Conservation (phyloP, 1,140 invertebrate species). For the Lepidurus packardi region DNA sequence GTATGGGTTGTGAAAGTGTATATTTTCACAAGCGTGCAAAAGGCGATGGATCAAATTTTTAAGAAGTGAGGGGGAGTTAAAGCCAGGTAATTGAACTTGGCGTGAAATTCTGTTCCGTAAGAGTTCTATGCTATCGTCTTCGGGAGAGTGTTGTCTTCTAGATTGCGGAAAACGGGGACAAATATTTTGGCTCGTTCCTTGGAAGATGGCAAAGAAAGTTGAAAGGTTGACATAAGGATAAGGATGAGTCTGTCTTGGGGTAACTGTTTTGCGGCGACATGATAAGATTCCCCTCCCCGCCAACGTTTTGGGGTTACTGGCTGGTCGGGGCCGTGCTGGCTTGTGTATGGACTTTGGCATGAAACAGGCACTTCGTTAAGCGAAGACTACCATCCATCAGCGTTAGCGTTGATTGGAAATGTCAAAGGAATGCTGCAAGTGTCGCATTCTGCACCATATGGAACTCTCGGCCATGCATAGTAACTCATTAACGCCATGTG, state of each 20-base stretch:
- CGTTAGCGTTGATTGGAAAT: constrained; percentile 19
- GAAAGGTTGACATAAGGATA: background rate
- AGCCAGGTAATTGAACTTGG: background rate
- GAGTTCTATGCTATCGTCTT: background rate
- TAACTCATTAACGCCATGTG: too few species aligned
- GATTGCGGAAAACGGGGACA: background rate
- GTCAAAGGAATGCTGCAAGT: constrained; percentile 14
- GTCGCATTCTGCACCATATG: constrained; percentile 1
- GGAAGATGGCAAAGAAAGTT: background rate
- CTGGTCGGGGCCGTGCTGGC: too few species aligned
- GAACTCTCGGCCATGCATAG: background rate
- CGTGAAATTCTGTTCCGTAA: background rate
- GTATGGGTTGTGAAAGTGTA: background rate
- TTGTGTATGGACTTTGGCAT: background rate
- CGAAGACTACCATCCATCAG: background rate
- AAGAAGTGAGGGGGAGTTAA: background rate
- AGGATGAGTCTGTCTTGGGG: background rate
- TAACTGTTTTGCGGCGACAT: background rate
- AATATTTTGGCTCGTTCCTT: background rate
- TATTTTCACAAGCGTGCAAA: background rate
- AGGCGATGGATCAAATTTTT: background rate
- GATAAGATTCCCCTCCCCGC: background rate
- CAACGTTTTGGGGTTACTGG: background rate
- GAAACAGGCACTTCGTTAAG: background rate
- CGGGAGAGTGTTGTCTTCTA: background rate